Evolutionary conservation across 2,113 vertebrate genomes (phyloP), one percentile per base, ranked within the genome.

Genomic region (Chascanopsetta lugubris): DNA sequence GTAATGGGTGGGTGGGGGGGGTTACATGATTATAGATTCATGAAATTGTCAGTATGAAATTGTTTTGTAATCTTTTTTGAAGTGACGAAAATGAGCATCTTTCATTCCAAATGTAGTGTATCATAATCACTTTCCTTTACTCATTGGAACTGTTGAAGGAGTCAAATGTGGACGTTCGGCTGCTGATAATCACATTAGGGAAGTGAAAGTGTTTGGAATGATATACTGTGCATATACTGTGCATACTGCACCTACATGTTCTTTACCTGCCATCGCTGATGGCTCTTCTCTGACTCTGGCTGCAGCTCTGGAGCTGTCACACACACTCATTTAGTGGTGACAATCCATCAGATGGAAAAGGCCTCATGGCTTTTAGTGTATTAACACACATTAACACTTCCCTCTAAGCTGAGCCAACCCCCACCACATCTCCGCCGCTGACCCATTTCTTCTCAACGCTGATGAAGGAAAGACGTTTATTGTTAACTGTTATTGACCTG

Each of bases 351-450:
- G 65, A 38, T 42, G 34, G 32, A 79, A 85, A 79, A 79, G 75
- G 61, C 63, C 60, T 55, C 40, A 13, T 77, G 80, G 83, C 87
- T 88, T 91, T 91, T 89, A 90, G 84, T 75, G 61, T 91, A 87
- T 87, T 89, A 90, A 71, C 80, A 74, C 79, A 73, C 80, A 87
- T 91, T 88, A 88, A 80, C 72, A 80, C 75, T 56, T 66, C 50
- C 46, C 34, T 72, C 63, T 20, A 58, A 43, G 43, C 67, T 43
- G 40, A 58, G 46, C 59, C 56, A 48, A 25, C 38, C 69, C 72
- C 64, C 71, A 47, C 68, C 30, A 3, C 36, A 38, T 26, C 55
- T 51, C 12, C 20, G 3, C 43, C 36, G 21, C 65, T 48, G 49
- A 18, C 21, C 61, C 43, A 13, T 43, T 2, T 38, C 47, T 55